These are phyloP conservation scores for Hafferia zeledoni DNA, from an alignment of 2,797 vertebrate genomes.

Conservation along the genomic window DNA sequence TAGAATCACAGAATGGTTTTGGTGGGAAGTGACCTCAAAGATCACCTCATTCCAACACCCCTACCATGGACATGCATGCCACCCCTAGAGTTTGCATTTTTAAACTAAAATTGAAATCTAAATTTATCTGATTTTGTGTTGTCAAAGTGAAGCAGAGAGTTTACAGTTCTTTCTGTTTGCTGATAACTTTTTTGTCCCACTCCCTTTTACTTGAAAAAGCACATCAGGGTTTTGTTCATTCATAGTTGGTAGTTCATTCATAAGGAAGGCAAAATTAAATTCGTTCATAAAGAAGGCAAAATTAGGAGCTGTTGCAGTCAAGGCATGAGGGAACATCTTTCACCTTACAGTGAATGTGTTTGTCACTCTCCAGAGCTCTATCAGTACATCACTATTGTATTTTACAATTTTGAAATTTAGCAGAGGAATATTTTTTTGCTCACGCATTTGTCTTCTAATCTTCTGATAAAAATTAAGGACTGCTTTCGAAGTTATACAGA, in stretches of 20 bases:
- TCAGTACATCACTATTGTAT: not conserved
- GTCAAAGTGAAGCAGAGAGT: not conserved
- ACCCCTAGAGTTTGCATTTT: not conserved
- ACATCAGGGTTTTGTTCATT: not conserved
- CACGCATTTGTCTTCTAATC: not conserved
- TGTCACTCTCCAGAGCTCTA: not conserved
- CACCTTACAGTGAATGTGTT: not conserved
- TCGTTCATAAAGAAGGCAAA: not conserved
- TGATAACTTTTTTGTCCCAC: not conserved
- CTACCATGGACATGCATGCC: not conserved
- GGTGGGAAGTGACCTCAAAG: not conserved
- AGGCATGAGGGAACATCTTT: not conserved
- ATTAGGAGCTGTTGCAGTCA: fast-evolving
- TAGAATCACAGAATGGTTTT: not conserved
- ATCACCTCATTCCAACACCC: not conserved
- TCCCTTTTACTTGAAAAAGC: not conserved
- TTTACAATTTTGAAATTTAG: not conserved
- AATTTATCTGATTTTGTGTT: not conserved
- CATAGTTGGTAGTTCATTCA: too few species aligned
- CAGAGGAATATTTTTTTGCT: not conserved
- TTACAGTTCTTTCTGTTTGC: not conserved
- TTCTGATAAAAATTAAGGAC: not conserved
- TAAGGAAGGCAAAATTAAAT: not conserved
- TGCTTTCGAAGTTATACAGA: not conserved
- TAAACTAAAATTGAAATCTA: not conserved